Conservation (phyloP, 2,113 vertebrate species). For the Castor canadensis region DNA sequence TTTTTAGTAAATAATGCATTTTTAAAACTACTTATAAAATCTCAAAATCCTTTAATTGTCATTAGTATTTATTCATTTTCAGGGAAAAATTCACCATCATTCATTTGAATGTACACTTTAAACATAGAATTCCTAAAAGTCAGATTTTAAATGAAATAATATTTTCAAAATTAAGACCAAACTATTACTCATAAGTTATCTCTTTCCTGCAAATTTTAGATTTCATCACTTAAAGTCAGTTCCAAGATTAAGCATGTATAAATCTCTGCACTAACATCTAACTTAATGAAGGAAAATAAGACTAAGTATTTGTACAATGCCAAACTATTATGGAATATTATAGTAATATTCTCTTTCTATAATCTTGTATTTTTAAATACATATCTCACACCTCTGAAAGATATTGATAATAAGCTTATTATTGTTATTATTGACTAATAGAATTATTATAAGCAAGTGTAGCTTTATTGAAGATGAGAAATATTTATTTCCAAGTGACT, state of each 20-base stretch:
- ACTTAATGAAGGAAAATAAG: neutral
- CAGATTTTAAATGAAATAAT: neutral
- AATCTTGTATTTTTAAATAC: neutral
- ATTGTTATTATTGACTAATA: neutral
- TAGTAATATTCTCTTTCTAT: neutral
- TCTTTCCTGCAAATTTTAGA: neutral
- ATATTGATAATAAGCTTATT: no score
- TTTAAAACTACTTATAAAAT: neutral
- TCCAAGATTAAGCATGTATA: neutral
- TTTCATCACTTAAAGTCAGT: neutral
- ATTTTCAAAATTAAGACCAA: slow-evolving; percentile 46
- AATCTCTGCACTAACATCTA: neutral
- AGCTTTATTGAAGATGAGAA: slow-evolving; percentile 21
- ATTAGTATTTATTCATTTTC: neutral
- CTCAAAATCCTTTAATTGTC: neutral
- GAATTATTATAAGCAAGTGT: neutral
- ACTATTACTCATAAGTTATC: neutral
- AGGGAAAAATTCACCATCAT: neutral
- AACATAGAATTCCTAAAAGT: neutral
- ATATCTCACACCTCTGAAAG: neutral
- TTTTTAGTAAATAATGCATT: slow-evolving; percentile 15
- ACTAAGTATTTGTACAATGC: neutral
- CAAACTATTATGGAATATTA: neutral
- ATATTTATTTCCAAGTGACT: neutral
- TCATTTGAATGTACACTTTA: neutral